Evolutionary conservation across 2,888 invertebrate genomes (phyloP).

Genomic region (Tenodera sinensis): DNA sequence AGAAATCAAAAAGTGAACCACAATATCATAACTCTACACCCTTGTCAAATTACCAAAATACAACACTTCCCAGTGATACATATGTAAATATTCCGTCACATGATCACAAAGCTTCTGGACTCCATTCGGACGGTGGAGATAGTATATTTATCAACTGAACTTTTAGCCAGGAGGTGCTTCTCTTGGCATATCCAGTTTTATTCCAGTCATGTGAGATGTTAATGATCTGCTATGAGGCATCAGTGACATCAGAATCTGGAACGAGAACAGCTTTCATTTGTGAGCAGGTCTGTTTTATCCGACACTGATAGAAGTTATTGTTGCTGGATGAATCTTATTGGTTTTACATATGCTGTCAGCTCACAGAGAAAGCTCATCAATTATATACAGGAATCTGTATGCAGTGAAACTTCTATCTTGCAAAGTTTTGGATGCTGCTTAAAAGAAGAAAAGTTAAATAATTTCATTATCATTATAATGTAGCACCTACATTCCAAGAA

Average conservation of each 20-base stretch:
- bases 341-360: neutral
- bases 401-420: too few species aligned
- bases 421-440: too few species aligned
- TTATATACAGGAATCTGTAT: neutral
- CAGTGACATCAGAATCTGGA: neutral
- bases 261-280: neutral
- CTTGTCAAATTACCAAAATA: constrained; percentile 20
- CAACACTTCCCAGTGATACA: neutral
- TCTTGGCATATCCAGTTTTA: neutral
- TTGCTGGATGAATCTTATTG: neutral
- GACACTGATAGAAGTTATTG: neutral
- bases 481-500: too few species aligned
- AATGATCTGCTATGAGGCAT: neutral
- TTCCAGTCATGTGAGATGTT: neutral
- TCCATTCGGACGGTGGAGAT: constrained; percentile 17
- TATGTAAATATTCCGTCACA: constrained; percentile 18
- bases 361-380: neutral
- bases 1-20: neutral
- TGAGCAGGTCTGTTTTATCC: too few species aligned
- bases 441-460: too few species aligned
- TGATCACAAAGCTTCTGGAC: constrained; percentile 12
- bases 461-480: too few species aligned
- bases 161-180: neutral
- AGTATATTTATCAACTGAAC: constrained; percentile 14
- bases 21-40: neutral